Evolutionary conservation across 2,797 vertebrate species (phyloP).

Genomic region (Cottoperca gobio): DNA sequence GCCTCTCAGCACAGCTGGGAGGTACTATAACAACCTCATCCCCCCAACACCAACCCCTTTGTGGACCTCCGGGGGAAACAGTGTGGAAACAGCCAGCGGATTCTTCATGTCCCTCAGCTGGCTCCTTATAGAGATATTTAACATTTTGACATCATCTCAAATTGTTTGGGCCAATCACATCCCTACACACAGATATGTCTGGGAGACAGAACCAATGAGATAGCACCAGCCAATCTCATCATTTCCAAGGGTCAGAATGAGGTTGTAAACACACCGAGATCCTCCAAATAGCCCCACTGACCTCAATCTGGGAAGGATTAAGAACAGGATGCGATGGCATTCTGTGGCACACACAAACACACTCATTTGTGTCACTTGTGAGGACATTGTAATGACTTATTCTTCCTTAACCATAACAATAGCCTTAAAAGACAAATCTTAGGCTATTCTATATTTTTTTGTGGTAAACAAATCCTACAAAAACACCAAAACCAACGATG

Average conservation of each 20-base stretch:
- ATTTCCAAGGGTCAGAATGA: slow-evolving; percentile 45
- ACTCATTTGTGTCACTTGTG: slow-evolving; percentile 13
- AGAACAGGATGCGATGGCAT: slow-evolving; percentile 64
- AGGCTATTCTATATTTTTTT: not conserved
- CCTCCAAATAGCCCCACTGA: slow-evolving; percentile 65
- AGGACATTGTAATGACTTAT: slow-evolving; percentile 12
- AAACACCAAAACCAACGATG: not conserved
- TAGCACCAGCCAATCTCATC: slow-evolving; percentile 33
- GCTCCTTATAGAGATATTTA: slow-evolving; percentile 33
- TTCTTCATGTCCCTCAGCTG: not conserved
- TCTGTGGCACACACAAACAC: slow-evolving; percentile 34
- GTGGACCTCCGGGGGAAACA: slow-evolving; percentile 23
- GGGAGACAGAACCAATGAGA: slow-evolving; percentile 44
- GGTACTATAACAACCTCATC: slow-evolving; percentile 69
- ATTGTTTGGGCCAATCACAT: slow-evolving; percentile 43
- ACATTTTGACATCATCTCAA: slow-evolving; percentile 33
- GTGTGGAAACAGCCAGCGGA: slow-evolving; percentile 17
- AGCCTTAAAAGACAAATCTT: slow-evolving; percentile 8
- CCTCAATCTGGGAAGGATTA: slow-evolving; percentile 82
- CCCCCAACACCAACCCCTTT: slow-evolving; percentile 19
- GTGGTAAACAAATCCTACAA: not conserved
- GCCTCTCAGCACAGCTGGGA: slow-evolving; percentile 60
- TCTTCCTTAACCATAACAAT: slow-evolving; percentile 8
- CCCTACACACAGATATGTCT: not conserved
- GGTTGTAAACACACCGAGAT: slow-evolving; percentile 70